Conservation (phyloP, 2,797 vertebrate genomes). For the Cygnus olor region DNA sequence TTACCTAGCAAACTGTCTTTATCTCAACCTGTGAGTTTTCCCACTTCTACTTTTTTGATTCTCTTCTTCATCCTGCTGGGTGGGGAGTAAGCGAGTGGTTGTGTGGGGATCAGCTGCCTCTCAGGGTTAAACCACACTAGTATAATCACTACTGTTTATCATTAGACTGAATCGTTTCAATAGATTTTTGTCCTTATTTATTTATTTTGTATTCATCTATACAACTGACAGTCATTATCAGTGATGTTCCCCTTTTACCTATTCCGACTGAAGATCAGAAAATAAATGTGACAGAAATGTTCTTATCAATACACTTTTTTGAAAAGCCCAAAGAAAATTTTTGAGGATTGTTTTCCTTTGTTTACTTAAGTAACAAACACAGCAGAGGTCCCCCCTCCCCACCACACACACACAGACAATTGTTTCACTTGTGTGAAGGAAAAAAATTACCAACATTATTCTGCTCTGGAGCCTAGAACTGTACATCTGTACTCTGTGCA, state of each 20-base stretch:
- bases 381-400: neutral
- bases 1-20: neutral
- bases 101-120: neutral
- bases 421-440: slow-evolving; percentile 7
- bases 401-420: neutral
- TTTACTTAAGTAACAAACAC: neutral
- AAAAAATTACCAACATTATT: neutral
- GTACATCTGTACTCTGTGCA: neutral
- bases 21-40: neutral
- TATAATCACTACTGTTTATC: neutral
- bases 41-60: neutral
- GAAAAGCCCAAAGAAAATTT: neutral
- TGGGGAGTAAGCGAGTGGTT: neutral
- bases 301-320: neutral
- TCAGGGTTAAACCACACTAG: neutral
- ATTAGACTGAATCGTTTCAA: neutral
- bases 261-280: neutral
- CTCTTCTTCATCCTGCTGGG: neutral
- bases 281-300: neutral
- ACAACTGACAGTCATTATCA: neutral
- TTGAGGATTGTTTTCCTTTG: neutral
- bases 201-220: neutral
- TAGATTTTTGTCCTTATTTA: neutral
- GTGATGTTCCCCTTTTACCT: neutral
- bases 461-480: neutral